phyloP scores from a whole-genome alignment of 2,888 invertebrate genomes.

The Camponotus fellah region DNA sequence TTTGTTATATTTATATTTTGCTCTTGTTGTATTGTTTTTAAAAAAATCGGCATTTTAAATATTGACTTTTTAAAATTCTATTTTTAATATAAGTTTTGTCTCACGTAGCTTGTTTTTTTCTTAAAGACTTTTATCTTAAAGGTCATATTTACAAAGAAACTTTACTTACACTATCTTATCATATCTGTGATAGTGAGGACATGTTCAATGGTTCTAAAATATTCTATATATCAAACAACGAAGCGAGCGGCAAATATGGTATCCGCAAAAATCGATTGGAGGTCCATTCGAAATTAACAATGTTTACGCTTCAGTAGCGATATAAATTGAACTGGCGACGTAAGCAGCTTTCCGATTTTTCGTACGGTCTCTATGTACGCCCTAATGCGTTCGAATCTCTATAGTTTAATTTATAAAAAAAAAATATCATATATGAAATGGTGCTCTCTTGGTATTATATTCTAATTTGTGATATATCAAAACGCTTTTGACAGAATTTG shows the following conservation, averaged over 20 bases:
- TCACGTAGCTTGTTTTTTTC: neutral
- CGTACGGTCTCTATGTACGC: neutral
- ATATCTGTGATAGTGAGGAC: neutral
- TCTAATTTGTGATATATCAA: neutral
- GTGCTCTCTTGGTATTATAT: conserved; percentile 15
- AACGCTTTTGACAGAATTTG: neutral
- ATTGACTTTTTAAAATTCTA: neutral
- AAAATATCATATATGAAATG: neutral
- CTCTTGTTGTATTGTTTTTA: neutral
- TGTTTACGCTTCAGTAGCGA: conserved; percentile 26
- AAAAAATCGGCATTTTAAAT: neutral
- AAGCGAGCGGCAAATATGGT: neutral
- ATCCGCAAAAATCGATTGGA: neutral
- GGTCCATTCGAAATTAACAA: conserved; percentile 14
- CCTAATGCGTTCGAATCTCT: conserved; percentile 3
- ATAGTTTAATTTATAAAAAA: neutral
- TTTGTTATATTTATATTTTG: neutral
- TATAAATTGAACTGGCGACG: conserved; percentile 35
- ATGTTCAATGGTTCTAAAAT: neutral
- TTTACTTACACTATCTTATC: neutral
- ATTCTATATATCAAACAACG: neutral
- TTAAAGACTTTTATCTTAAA: neutral
- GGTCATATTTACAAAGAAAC: neutral
- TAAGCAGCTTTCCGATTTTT: conserved; percentile 22
- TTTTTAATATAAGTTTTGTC: neutral